Evolutionary conservation across 2,888 invertebrate genomes (phyloP).

Genomic region (Lasioglossum malachurum): DNA sequence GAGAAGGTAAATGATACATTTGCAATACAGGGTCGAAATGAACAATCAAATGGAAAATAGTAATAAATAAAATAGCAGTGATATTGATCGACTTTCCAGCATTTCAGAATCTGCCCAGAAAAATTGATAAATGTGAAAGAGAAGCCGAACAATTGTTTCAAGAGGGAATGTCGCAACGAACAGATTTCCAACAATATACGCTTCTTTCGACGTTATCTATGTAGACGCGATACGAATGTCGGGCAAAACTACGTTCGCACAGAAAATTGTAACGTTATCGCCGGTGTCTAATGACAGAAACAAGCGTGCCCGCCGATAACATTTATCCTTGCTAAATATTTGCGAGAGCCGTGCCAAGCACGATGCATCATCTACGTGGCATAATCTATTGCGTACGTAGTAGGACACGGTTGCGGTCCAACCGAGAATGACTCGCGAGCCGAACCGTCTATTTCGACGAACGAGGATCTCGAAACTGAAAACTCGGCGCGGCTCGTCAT

Average conservation of each 20-base stretch:
- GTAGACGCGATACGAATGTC: neutral
- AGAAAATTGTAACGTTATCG: constrained; percentile 11
- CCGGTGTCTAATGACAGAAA: neutral
- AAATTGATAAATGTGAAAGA: neutral
- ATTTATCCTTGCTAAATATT: constrained; percentile 33
- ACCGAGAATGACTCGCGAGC: constrained; percentile 11
- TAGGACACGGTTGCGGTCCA: neutral
- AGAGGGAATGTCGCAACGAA: neutral
- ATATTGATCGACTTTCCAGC: too few species aligned
- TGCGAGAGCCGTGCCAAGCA: constrained; percentile 31
- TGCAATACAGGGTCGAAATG: too few species aligned
- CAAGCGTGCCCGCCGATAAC: constrained; percentile 12
- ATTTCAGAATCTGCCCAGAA: too few species aligned
- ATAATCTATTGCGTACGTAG: neutral
- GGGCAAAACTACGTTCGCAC: neutral
- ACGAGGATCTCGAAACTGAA: neutral
- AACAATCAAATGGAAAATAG: too few species aligned
- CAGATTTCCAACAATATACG: neutral
- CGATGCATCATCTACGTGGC: neutral
- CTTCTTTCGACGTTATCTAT: neutral
- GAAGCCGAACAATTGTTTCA: neutral
- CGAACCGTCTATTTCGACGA: constrained; percentile 31
- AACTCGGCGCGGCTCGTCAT: constrained; percentile 5
- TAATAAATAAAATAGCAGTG: too few species aligned
- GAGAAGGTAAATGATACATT: too few species aligned